Evolutionary conservation across 2,797 vertebrate species (phyloP).

Genomic region (Tokudaia tokunoshimensis): DNA sequence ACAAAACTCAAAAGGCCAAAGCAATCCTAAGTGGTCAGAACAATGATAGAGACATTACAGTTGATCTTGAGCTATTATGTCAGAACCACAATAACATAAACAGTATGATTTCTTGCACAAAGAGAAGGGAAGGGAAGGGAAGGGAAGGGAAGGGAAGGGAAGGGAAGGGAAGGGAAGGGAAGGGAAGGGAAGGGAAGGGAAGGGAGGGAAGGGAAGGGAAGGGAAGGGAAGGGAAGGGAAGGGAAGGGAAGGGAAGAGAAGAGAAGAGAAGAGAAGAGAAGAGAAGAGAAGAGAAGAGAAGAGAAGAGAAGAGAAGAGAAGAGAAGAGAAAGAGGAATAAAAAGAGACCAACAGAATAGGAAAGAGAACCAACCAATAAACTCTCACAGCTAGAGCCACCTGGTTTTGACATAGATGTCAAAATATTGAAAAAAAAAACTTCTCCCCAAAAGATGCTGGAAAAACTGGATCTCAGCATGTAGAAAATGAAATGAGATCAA

Average conservation of each 20-base stretch:
- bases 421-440: not conserved
- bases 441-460: not conserved
- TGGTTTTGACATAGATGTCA: not conserved
- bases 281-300: no score
- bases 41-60: not conserved
- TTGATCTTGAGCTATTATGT: not conserved
- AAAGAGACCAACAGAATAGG: not conserved
- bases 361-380: not conserved
- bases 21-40: not conserved
- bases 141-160: no score
- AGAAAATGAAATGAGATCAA: not conserved
- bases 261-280: no score
- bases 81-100: not conserved
- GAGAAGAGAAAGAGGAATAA: no score
- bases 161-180: no score
- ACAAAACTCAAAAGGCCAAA: not conserved
- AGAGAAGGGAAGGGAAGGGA: not conserved
- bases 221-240: rapidly evolving
- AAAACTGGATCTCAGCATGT: not conserved
- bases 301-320: no score
- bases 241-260: no score
- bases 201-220: rapidly evolving
- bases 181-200: no score
- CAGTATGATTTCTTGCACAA: no score
- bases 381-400: not conserved